Base-by-base conservation (phyloP, 35 echinoderm and acorn worm genomes). In the Lytechinus pictus region DNA sequence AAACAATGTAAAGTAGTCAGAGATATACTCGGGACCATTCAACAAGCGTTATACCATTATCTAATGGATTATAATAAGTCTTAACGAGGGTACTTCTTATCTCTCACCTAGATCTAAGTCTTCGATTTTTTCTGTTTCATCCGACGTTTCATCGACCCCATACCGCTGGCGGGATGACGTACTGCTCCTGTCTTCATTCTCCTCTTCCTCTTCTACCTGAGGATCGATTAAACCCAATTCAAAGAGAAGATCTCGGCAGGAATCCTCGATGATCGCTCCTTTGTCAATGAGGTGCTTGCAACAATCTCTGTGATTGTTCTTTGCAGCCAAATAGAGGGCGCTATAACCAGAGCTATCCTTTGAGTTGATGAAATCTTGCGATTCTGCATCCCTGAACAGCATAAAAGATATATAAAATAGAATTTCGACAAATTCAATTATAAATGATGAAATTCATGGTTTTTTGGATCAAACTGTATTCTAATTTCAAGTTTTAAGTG, bases 21-120 rank as follows among this genome's bases (percentile, higher is more conserved):
- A 79, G 6, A 24, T 79, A 79, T 3, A 6, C 66, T 5, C 4
- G 19, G 19, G n/a, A 79, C 1, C n/a, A 24, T n/a, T 24, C 4
- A 16, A 79, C 19, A 79, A 9, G 14, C 66, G 66, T 79, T 14
- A 24, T 79, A 79, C 21, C 66, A 79, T 79, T 24, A 27, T 79
- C 19, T 79, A 79, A 79, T 79, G 66, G 66, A 8, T 79, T 79
- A 24, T 79, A n/a, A 79, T 7, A 14, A 79, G 3, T 5, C 19
- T 79, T 79, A 79, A 24, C 21, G n/a, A 24, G 66, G 66, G 16
- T 71, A 79, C 66, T n/a, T 24, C 14, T 79, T 24, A 79, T 79
- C 52, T 55, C 92, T 93, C 92, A 93, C 92, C 92, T 93, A 93
- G 55, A 93, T 93, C 92, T 93, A 93, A 93, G n/a, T 93, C 92